phyloP scores from a whole-genome alignment of 2,888 invertebrate species.

The Mesochorus sp. region DNA sequence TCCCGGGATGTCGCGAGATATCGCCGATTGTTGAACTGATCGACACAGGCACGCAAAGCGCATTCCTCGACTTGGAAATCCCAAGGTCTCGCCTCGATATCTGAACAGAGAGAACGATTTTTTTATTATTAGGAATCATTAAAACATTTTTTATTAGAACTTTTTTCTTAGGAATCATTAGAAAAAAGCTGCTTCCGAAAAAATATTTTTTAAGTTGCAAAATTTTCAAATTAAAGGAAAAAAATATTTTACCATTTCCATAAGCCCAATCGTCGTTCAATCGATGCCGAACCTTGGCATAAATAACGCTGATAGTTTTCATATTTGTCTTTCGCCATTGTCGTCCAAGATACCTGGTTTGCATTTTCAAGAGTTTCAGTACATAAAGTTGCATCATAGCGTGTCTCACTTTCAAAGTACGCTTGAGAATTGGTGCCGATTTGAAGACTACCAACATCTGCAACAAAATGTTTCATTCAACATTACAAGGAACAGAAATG shows the following conservation, averaged over 20 bases:
- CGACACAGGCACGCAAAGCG: conserved; percentile 95
- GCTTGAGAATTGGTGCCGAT: conserved; percentile 98
- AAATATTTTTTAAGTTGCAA: background rate
- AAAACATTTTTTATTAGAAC: too few species aligned
- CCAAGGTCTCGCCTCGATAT: conserved; percentile 98
- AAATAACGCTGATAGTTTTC: conserved; percentile 99
- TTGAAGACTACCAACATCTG: conserved; percentile 99
- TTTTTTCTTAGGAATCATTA: too few species aligned
- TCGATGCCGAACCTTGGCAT: conserved; percentile 97
- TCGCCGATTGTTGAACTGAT: conserved; percentile 96
- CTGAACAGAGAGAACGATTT: conserved; percentile 81
- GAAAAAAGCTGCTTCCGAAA: too few species aligned
- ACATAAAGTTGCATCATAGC: conserved; percentile 99
- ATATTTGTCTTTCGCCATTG: conserved; percentile 99
- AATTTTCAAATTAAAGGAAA: conserved; percentile 59
- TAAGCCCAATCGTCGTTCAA: conserved; percentile 99
- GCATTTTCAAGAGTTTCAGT: conserved; percentile 98
- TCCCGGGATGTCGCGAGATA: conserved; percentile 85
- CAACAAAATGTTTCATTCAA: background rate
- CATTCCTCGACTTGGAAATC: conserved; percentile 99
- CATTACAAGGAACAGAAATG: background rate
- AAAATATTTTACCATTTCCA: conserved; percentile 89
- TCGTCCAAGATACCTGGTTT: conserved; percentile 98
- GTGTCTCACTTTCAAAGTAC: conserved; percentile 96
- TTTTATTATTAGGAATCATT: too few species aligned